Base-by-base conservation (phyloP, 2,888 invertebrate genomes). In the Drosophila cognata region DNA sequence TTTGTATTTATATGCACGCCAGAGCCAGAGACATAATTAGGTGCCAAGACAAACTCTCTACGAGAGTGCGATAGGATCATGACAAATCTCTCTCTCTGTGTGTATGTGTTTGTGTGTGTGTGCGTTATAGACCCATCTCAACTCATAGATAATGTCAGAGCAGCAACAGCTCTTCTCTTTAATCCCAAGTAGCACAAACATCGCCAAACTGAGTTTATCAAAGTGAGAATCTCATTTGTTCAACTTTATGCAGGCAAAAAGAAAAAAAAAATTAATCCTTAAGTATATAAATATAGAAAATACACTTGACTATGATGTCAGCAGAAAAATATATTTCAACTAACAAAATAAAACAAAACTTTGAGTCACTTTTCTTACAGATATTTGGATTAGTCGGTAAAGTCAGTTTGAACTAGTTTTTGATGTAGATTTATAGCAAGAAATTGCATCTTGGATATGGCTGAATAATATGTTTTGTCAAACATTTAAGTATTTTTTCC, bases 1-100 rank as follows among this genome's bases (percentile, higher is more conserved):
- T 88, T 79, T 70, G 63, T 71, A 86, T 88, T 84, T 86, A 86
- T 83, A 86, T 86, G 84, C 84, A 83, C 51, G 73, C 70, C 65
- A 36, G 46, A 58, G 53, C 50, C 56, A 65, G 50, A 59, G 50
- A 78, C 68, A 79, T 78, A 78, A 78, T 78, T 78, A 78, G 81
- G 77, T 78, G 77, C 41, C 72, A 76, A 77, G 52, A 71, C 64
- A 65, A 63, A 56, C 52, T 56, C 46, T 46, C 46, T 36, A 21
- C 28, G 51, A 43, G 71, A 88, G 51, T 46, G 46, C 41, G 85
- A 84, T 88, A 80, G 62, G 67, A 85, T 85, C 86, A 57, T 85
- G 88, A 88, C 88, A 88, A 84, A 84, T 82, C 73, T 61, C 55
- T 36, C 16, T 46, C 8, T 38, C 4, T 38, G 4, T n/a, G 18